A percentile compares a stretch with the other conserved stretches of the same genome.
Evolutionary conservation across 2,797 vertebrate genomes (phyloP).

Genomic region (Lutjanus argentimaculatus): DNA sequence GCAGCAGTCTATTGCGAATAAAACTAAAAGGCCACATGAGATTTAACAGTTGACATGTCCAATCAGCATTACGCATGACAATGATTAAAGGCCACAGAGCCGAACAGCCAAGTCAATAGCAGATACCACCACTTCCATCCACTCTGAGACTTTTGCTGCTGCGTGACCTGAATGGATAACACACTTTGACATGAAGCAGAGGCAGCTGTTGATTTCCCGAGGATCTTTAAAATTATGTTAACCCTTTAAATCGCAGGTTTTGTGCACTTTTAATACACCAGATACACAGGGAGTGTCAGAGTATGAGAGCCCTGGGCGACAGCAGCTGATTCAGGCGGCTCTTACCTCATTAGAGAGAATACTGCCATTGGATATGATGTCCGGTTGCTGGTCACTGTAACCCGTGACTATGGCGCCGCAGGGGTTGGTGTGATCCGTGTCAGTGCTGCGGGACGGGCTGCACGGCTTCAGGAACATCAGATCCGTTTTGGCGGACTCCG

Average conservation of each 20-base stretch:
- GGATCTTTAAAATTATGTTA: constrained; percentile 18
- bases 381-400: constrained; percentile 96
- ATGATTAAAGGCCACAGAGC: constrained; percentile 65
- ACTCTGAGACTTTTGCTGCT: constrained; percentile 33
- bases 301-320: background rate
- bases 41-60: constrained; percentile 51
- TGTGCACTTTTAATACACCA: background rate
- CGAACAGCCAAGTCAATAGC: constrained; percentile 46
- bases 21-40: constrained; percentile 52
- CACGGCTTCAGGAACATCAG: constrained; percentile 99
- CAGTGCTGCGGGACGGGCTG: constrained; percentile 94
- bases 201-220: constrained; percentile 26
- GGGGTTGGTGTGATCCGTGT: constrained; percentile 94
- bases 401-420: constrained; percentile 95
- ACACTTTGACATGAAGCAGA: constrained; percentile 23
- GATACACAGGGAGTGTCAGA: background rate
- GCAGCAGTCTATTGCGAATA: constrained; percentile 29
- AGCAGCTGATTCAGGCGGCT: background rate
- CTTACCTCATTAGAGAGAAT: constrained; percentile 97
- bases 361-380: constrained; percentile 98
- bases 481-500: constrained; percentile 98
- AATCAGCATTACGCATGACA: constrained; percentile 45
- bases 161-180: constrained; percentile 48
- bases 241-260: constrained; percentile 16
- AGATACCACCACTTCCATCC: constrained; percentile 22